Percentiles rank a stretch among this genome's conserved stretches.
Conservation (phyloP, 2,888 invertebrate genomes). For the Nephrotoma appendiculata region DNA sequence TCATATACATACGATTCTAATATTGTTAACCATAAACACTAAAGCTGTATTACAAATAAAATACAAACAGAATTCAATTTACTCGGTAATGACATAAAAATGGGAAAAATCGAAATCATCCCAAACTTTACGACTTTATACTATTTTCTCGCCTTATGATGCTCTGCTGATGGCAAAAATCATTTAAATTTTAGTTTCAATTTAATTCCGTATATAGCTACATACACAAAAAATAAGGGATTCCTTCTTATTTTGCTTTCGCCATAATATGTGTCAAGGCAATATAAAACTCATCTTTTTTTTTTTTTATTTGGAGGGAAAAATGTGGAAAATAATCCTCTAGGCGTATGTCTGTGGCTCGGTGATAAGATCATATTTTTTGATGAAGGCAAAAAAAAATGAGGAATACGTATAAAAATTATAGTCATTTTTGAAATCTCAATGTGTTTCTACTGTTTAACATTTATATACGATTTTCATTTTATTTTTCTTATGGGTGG, state of each 20-base stretch:
- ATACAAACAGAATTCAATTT: background rate
- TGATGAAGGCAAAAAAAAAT: background rate
- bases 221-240: background rate
- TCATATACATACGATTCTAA: background rate
- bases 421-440: background rate
- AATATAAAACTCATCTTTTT: background rate
- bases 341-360: constrained; percentile 4
- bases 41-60: background rate
- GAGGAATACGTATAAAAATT: background rate
- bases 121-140: background rate
- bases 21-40: background rate
- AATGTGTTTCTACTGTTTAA: background rate
- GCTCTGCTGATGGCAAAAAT: background rate
- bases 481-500: background rate
- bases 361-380: constrained; percentile 2
- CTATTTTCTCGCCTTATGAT: background rate
- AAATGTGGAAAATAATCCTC: background rate
- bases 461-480: background rate
- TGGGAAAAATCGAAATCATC: background rate
- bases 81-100: background rate
- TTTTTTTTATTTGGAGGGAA: background rate
- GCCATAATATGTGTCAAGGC: background rate
- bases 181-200: background rate
- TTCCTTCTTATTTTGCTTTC: background rate
- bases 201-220: background rate